Base-by-base conservation (phyloP, 2,113 vertebrate species). In the Sphyrna mokarran region DNA sequence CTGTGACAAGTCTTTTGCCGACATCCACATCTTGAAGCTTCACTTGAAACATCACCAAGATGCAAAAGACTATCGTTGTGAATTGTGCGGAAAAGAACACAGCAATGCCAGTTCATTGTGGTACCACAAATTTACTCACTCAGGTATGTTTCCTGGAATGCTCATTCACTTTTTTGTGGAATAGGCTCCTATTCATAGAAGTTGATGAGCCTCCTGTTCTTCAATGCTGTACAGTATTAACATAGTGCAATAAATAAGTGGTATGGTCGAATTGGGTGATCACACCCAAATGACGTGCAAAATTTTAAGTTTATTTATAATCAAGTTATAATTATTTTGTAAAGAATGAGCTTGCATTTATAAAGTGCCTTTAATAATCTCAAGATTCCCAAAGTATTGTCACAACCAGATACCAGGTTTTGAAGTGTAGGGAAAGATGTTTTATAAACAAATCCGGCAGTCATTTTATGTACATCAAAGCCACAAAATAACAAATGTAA, bases 21-120 rank as follows among this genome's bases (percentile, higher is more conserved):
- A 54, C 54, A 29, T 61, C 48, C 87, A 90, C 86, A 58, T 58
- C 86, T 89, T 89, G 29, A 61, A 90, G 48, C 87, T 90, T 16
- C 87, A 90, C 48, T 61, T 90, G 87, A 90, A 61, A 58, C 61
- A 61, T 90, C 87, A 90, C 29, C 87, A 61, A 90, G 87, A 23
- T n/a, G 48, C 26, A 90, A 61, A 90, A 26, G 87, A 61, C 54
- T 61, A 90, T 29, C 26, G 29, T 33, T 90, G 48, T 90, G 54
- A 90, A 90, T 90, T 90, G 1, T 90, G 87, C n/a, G 26, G 87
- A 33, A 61, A 90, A 63, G 87, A 63, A 90, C n/a, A n/a, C 61
- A 18, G 33, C 54, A 90, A 61, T 90, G 54, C 87, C 87, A 90
- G 9, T 61, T 90, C 54, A 33, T 58, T 90, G 54, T 61, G 26